phyloP scores from a whole-genome alignment of 2,113 vertebrate genomes.

The Lamprologus sp. region DNA sequence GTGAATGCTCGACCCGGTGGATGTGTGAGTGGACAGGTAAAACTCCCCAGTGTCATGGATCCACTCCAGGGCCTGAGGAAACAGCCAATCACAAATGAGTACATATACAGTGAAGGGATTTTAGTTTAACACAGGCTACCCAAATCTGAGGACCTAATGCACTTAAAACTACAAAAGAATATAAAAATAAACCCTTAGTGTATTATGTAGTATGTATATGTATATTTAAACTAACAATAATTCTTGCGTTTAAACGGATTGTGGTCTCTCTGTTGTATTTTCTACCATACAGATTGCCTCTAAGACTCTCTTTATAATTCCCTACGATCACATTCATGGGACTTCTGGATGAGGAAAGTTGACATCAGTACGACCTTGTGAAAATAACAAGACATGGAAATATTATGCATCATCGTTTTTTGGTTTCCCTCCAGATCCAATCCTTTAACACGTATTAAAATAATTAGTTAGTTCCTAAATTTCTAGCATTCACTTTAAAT shows the following conservation, averaged over 20 bases:
- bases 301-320: background rate
- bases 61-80: constrained; percentile 89
- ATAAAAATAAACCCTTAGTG: background rate
- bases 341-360: background rate
- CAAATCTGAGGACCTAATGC: background rate
- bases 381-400: background rate
- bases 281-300: background rate
- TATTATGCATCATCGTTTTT: background rate
- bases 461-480: background rate
- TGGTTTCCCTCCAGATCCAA: background rate
- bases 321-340: background rate
- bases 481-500: background rate
- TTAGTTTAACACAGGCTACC: background rate
- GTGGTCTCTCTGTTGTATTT: rapidly evolving
- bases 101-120: background rate
- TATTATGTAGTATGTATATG: background rate
- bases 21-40: constrained; percentile 96
- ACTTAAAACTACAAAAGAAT: background rate
- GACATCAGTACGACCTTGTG: background rate
- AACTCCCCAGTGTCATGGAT: constrained; percentile 99
- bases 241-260: background rate
- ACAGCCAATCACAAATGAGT: constrained; percentile 7
- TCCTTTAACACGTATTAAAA: background rate
- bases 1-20: constrained; percentile 93
- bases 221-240: background rate